These are phyloP conservation scores for Gymnarchus niloticus DNA, from an alignment of 2,113 vertebrate genomes.

Conservation along the genomic window DNA sequence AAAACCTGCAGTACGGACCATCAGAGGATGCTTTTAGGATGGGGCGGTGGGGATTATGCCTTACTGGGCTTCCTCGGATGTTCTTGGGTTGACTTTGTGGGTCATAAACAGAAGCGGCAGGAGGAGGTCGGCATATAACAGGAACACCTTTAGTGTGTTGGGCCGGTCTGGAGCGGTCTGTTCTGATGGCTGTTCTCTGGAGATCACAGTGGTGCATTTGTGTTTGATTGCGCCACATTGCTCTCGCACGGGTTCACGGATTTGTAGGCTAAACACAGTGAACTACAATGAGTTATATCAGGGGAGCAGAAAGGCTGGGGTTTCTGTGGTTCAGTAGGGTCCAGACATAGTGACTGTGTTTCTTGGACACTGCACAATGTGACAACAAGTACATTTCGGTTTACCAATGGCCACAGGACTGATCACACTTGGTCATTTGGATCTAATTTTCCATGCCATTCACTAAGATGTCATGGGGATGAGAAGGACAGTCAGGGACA, in stretches of 20 bases:
- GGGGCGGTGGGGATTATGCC: constrained; percentile 11
- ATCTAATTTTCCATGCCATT: background rate
- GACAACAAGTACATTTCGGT: background rate
- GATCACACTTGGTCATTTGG: background rate
- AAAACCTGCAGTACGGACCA: constrained; percentile 33
- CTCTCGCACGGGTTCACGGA: background rate
- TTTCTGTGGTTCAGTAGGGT: background rate
- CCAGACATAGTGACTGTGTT: background rate
- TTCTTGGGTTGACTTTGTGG: constrained; percentile 35
- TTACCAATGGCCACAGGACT: background rate
- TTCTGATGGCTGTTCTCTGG: background rate
- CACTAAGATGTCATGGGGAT: background rate
- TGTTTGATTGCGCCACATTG: background rate
- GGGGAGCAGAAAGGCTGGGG: no score
- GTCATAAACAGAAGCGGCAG: constrained; percentile 40
- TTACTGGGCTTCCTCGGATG: constrained; percentile 19
- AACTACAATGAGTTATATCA: background rate
- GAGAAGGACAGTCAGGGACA: background rate
- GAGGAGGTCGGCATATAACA: constrained; percentile 33
- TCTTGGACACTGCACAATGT: background rate
- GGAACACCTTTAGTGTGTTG: background rate
- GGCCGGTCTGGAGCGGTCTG: background rate
- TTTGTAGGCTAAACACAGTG: background rate
- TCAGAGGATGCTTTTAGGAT: no score
- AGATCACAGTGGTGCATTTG: background rate